Evolutionary conservation across 2,888 invertebrate species (phyloP), one percentile per base, ranked within the genome.

Genomic region (Oegoconia quadripuncta): DNA sequence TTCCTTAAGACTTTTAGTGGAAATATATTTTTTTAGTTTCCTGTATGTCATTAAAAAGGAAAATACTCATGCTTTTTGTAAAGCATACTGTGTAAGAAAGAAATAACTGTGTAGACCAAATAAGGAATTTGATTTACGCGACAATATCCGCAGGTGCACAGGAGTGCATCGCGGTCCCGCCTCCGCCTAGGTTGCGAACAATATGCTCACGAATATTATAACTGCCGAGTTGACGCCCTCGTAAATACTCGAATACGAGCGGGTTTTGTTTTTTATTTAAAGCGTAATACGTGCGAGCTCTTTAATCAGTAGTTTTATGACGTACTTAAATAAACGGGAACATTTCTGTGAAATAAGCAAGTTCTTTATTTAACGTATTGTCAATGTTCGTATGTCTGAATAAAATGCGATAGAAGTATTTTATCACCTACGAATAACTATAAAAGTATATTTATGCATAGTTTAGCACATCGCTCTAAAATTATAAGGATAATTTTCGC

Each of bases 41-140:
- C n/a, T n/a, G n/a, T n/a, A n/a, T n/a, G n/a, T n/a, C n/a, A n/a
- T n/a, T n/a, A n/a, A n/a, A n/a, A n/a, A n/a, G n/a, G n/a, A n/a
- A n/a, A n/a, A n/a, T n/a, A n/a, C n/a, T n/a, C n/a, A n/a, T n/a
- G n/a, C n/a, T n/a, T n/a, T n/a, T n/a, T n/a, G n/a, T n/a, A n/a
- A n/a, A n/a, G n/a, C n/a, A n/a, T n/a, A n/a, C n/a, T n/a, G n/a
- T n/a, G n/a, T n/a, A 48, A 48, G 46, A 52, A 49, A 59, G 59
- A 59, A 64, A 70, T 74, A 73, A 74, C 66, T 65, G 73, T 67
- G 66, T 66, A 64, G 62, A 67, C 59, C 64, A 71, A 76, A 78
- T 78, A 78, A 77, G 75, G 76, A 80, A 79, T 78, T 60, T 74
- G 77, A 80, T 82, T 81, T 80, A 80, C 74, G 73, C 60, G 66